phyloP scores from a whole-genome alignment of 1,140 invertebrate species.

The Harlomillsia oculata region DNA sequence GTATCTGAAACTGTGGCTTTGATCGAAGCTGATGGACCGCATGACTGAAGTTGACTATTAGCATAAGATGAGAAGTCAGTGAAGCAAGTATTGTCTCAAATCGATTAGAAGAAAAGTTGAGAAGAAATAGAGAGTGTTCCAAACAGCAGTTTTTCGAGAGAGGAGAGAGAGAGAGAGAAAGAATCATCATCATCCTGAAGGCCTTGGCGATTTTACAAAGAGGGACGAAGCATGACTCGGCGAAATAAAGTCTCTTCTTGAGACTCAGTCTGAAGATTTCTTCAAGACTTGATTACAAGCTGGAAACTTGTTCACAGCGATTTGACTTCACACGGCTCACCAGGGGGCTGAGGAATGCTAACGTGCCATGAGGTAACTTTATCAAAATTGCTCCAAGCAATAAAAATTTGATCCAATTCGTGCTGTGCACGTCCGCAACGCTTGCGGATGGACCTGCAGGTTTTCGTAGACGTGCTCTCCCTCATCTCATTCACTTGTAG shows the following conservation, averaged over 20 bases:
- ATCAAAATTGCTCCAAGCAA: conserved; percentile 13
- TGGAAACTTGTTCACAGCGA: too few species aligned
- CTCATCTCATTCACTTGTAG: too few species aligned
- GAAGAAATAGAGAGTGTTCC: conserved; percentile 11
- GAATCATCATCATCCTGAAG: neutral
- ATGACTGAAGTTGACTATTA: too few species aligned
- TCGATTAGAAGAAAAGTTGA: conserved; percentile 9
- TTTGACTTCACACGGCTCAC: conserved; percentile 13
- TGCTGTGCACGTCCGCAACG: too few species aligned
- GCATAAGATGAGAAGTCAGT: too few species aligned
- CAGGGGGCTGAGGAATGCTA: conserved; percentile 11
- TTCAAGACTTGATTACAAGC: too few species aligned
- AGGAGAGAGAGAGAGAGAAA: neutral
- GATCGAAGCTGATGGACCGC: too few species aligned
- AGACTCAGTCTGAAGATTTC: neutral
- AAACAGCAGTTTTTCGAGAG: neutral
- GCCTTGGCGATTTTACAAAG: conserved; percentile 12
- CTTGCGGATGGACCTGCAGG: too few species aligned
- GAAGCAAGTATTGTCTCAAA: conserved; percentile 14
- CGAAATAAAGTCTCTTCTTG: neutral
- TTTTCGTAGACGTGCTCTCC: too few species aligned
- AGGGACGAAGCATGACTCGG: conserved; percentile 8
- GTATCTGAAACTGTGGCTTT: too few species aligned
- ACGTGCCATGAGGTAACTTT: conserved; percentile 7
- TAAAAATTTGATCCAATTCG: conserved; percentile 19